Evolutionary conservation across 2,888 invertebrate species (phyloP), one percentile per base, ranked within the genome.

Genomic region (Gonocerus acuteangulatus): DNA sequence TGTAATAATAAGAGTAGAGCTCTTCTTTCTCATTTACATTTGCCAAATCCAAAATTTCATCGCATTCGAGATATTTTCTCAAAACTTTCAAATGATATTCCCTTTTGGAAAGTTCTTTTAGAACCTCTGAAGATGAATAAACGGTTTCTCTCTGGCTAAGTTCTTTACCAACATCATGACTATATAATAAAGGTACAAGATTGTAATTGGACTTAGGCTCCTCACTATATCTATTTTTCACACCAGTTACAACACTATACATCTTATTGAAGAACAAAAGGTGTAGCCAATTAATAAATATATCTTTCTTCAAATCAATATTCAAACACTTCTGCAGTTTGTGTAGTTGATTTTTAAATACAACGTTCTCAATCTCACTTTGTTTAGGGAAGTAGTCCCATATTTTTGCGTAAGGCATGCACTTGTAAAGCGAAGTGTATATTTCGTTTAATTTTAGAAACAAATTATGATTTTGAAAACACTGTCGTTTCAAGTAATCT

Each of bases 241-340:
- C 21, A 44, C 22, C 2, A 9, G 42, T n/a, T 7, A 3, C 19
- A n/a, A n/a, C 4, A 3, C 1, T 3, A n/a, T 19, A 32, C 45
- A 58, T 23, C 32, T 58, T 58, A 44, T 58, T 58, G n/a, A 58
- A 58, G 27, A 15, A 34, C 15, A 58, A 13, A 1, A 39, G 16
- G 18, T 58, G 48, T 6, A 58, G 11, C 13, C 22, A 22, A 7
- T 16, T 21, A 15, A 32, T 0, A 32, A 58, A 58, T 32, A 13
- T 18, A 13, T 58, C 58, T 48, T 27, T 27, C 1, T 27, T 1
- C 9, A 34, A 32, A 21, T 9, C 19, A 15, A 32, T 21, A 32
- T 6, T 32, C 22, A 16, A 1, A 47, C 48, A 21, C 32, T 16
- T 58, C 15, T 23, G 2, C 6, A 58, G 34, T 48, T 34, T 58